Evolutionary conservation across 2,797 vertebrate species (phyloP), one percentile per base, ranked within the genome.

Genomic region (Remorina albescens): DNA sequence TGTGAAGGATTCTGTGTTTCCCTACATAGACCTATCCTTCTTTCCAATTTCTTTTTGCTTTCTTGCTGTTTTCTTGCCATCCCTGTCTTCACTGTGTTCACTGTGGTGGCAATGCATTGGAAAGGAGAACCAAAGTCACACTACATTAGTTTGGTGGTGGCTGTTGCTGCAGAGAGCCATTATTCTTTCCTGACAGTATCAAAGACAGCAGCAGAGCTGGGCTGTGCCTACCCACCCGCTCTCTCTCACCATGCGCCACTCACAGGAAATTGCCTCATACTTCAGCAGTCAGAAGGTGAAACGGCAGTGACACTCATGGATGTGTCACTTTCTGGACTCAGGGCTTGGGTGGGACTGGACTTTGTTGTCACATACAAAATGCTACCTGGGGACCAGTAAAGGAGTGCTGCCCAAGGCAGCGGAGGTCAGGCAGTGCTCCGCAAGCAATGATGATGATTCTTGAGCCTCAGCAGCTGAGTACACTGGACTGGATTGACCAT

Each of bases 181-280:
- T 95, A 94, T 90, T 96, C 95, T 95, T 95, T 84, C 86, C 79
- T 94, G 94, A 95, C 91, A 93, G 93, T 93, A 92, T 94, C 93
- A 94, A 92, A 94, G 92, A 93, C 91, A 94, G 85, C 88, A 85
- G 89, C 86, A 80, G 78, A 87, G 86, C 81, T 51, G 77, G 82
- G 87, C 82, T 87, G 80, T 46, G 72, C 74, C 83, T 19, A 75
- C 65, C 80, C 74, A 85, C 82, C 80, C 28, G 18, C 85, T 83
- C 88, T 86, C 83, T 85, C 87, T 88, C 86, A 61, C 91, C 85
- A 89, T 87, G 84, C 88, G 83, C 90, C 90, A 88, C 91, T 94
- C 85, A 84, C 93, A 94, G 95, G 94, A 96, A 96, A 96, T 91
- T 95, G 94, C 90, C 93, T 95, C 93, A 93, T 95, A 93, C 93